Evolutionary conservation across 2,888 invertebrate species (phyloP).

Genomic region (Tachystola acroxantha): DNA sequence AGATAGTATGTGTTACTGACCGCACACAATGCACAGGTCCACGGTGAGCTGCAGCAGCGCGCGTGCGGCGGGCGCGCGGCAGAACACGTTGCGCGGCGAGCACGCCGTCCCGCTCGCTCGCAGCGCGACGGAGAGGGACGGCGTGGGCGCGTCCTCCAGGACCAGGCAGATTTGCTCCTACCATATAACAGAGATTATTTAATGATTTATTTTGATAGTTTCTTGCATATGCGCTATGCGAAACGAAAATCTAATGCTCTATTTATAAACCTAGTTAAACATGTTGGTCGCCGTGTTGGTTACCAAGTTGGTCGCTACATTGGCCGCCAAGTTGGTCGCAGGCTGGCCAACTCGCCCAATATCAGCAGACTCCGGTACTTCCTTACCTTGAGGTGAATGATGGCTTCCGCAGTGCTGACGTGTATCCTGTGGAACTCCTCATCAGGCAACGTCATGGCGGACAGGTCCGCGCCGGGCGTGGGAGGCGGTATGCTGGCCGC

Average conservation of each 20-base stretch:
- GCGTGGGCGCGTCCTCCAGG: constrained; percentile 32
- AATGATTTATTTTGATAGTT: no score
- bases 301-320: no score
- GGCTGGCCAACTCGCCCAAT: no score
- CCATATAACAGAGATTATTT: background rate
- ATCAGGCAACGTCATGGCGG: constrained; percentile 23
- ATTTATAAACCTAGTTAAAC: no score
- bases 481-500: background rate
- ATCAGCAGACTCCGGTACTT: no score
- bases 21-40: constrained; percentile 53
- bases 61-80: constrained; percentile 37
- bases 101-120: constrained; percentile 27
- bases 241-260: no score
- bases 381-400: constrained; percentile 49
- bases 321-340: no score
- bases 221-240: no score
- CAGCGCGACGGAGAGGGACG: constrained; percentile 21
- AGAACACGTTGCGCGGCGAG: constrained; percentile 34
- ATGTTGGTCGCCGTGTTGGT: no score
- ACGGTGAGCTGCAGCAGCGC: constrained; percentile 51
- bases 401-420: constrained; percentile 40
- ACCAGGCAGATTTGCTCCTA: constrained; percentile 55
- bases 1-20: no score
- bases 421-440: constrained; percentile 26
- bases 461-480: constrained; percentile 14